Evolutionary conservation across 2,113 vertebrate genomes (phyloP).

Genomic region (Megaptera novaeangliae): DNA sequence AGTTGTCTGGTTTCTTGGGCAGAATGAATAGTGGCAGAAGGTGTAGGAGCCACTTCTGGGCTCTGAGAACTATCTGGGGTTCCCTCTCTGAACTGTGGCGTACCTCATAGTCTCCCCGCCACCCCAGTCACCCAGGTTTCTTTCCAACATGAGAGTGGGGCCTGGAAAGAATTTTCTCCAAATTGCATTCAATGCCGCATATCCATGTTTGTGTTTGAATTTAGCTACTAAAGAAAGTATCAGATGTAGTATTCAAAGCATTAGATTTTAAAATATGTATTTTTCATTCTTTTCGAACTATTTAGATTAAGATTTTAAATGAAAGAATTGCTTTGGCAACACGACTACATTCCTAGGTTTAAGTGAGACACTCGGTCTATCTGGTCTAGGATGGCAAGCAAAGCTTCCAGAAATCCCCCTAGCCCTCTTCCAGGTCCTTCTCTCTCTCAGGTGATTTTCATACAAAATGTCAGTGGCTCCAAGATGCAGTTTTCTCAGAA

Average conservation of each 20-base stretch:
- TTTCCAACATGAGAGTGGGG: background rate
- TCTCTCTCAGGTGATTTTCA: background rate
- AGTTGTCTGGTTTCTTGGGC: background rate
- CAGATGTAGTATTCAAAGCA: background rate
- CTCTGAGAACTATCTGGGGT: background rate
- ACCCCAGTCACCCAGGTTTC: background rate
- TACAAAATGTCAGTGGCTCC: background rate
- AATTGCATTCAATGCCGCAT: background rate
- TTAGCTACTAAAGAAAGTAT: background rate
- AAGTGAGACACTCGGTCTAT: background rate
- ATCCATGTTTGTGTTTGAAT: background rate
- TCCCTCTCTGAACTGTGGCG: background rate
- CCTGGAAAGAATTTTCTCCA: background rate
- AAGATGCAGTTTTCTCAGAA: background rate
- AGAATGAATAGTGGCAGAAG: background rate
- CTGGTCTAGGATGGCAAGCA: background rate
- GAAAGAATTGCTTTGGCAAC: conserved; percentile 16
- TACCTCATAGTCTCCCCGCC: background rate
- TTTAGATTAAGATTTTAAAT: conserved; percentile 40
- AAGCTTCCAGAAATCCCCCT: background rate
- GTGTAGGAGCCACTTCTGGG: background rate
- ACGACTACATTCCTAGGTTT: background rate
- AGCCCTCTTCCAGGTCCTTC: background rate
- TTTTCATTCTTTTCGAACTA: background rate
- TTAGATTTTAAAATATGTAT: background rate